Evolutionary conservation across 2,888 invertebrate species (phyloP).

Genomic region (Metalampra italica): DNA sequence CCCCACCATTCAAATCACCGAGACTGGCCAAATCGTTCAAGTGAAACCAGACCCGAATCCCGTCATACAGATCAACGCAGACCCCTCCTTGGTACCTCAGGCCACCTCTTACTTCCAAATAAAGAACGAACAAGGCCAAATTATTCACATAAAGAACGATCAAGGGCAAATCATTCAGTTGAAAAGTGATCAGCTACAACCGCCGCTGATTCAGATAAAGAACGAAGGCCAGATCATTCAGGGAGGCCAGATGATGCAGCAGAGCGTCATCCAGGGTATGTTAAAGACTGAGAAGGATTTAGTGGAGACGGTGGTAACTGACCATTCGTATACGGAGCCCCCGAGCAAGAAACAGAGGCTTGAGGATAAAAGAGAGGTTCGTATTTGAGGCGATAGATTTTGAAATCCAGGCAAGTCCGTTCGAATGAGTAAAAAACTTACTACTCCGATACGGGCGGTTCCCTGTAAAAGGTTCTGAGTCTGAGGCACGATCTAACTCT

Average conservation of each 20-base stretch:
- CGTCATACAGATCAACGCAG: slow-evolving; percentile 53
- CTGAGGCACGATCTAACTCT: too few relatives aligned
- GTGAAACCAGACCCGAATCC: slow-evolving; percentile 56
- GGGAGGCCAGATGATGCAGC: slow-evolving; percentile 20
- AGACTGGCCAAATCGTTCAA: slow-evolving; percentile 70
- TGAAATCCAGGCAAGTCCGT: too few relatives aligned
- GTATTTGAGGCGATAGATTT: slow-evolving; percentile 14
- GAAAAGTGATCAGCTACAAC: slow-evolving; percentile 57
- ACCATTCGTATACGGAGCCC: slow-evolving; percentile 65
- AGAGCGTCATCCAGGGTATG: slow-evolving; percentile 25
- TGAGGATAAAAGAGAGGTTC: slow-evolving; percentile 57
- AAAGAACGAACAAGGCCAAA: slow-evolving; percentile 67
- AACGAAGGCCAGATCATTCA: slow-evolving; percentile 31
- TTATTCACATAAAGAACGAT: slow-evolving; percentile 66
- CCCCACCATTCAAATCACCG: slow-evolving; percentile 70
- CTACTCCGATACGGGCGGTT: too few relatives aligned
- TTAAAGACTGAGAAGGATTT: slow-evolving; percentile 48
- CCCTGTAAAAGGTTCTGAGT: too few relatives aligned
- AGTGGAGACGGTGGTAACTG: slow-evolving; percentile 44
- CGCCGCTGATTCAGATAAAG: slow-evolving; percentile 51
- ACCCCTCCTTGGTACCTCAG: slow-evolving; percentile 38
- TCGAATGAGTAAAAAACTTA: too few relatives aligned
- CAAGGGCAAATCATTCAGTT: slow-evolving; percentile 68
- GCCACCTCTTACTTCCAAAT: slow-evolving; percentile 60
- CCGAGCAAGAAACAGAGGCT: slow-evolving; percentile 56